Base-by-base conservation (phyloP, 1,140 invertebrate genomes). In the Pogonognathellus flavescens region DNA sequence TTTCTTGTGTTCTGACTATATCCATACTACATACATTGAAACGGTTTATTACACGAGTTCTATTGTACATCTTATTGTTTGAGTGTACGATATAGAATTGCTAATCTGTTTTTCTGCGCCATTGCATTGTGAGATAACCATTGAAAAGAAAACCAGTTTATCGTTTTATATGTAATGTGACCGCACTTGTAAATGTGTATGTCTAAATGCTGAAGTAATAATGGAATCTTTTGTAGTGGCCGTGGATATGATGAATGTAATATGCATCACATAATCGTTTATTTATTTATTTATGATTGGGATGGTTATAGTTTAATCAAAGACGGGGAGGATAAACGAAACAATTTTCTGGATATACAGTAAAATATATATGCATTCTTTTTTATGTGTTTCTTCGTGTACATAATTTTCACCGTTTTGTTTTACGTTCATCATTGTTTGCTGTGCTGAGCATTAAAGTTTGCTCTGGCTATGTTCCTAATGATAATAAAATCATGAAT, bases 141-240 rank as follows among this genome's bases (percentile, higher is more conserved):
- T 66, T 66, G 62, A 66, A 66, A 66, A 66, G 13, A 66, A 66
- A 66, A 66, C 62, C 62, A 66, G 62, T 66, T 66, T 66, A 41
- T 41, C 2, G 31, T 41, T 41, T 41, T 41, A 41, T 41, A 41
- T 41, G 31, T 41, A 41, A 41, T 41, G 31, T 41, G 31, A 41
- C 2, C 31, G 31, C 31, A 41, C 31, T 41, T 41, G 31, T 41
- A 41, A 41, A 41, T 41, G 31, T 41, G 31, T 41, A 41, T 41
- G 31, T 41, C 31, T 41, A 41, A 41, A 41, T 41, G 31, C 2
- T 41, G 31, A 41, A 41, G 31, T 41, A 41, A 41, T 41, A 41
- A 41, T 3, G 31, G 31, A 6, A 41, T 41, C 31, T 41, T 41
- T 41, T 41, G 31, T 41, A 41, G 31, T 41, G 31, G 31, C 31